These are phyloP conservation scores for Asbolus verrucosus DNA, from an alignment of 1,140 invertebrate genomes.

Conservation along the genomic window DNA sequence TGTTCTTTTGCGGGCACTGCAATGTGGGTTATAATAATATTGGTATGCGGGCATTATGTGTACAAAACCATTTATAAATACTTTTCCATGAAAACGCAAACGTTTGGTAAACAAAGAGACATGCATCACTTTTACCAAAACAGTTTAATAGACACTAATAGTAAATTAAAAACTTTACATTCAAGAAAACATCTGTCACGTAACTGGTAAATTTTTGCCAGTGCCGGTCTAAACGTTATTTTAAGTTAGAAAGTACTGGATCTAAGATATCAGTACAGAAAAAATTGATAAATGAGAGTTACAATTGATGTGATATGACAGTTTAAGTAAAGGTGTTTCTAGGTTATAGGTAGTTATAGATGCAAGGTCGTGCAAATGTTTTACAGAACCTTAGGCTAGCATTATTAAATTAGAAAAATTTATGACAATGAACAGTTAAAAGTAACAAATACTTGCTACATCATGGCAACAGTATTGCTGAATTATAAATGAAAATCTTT, in stretches of 20 bases:
- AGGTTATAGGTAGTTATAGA: too few relatives aligned
- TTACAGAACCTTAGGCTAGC: too few relatives aligned
- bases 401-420: too few relatives aligned
- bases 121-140: slow-evolving; percentile 13
- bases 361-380: too few relatives aligned
- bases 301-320: too few relatives aligned
- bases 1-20: background rate
- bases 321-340: too few relatives aligned
- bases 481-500: too few relatives aligned
- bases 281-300: too few relatives aligned
- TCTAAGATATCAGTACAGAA: too few relatives aligned
- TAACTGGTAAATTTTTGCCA: background rate
- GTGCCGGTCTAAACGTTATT: background rate
- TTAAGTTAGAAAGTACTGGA: background rate
- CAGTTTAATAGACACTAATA: slow-evolving; percentile 12
- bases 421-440: too few relatives aligned
- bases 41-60: slow-evolving; percentile 12
- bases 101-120: background rate
- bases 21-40: slow-evolving; percentile 29
- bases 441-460: too few relatives aligned
- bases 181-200: background rate
- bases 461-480: too few relatives aligned
- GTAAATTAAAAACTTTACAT: background rate
- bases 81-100: slow-evolving; percentile 1
- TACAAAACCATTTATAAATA: background rate